Conservation (phyloP, 2,797 vertebrate species). For the Intellagama lesueurii region DNA sequence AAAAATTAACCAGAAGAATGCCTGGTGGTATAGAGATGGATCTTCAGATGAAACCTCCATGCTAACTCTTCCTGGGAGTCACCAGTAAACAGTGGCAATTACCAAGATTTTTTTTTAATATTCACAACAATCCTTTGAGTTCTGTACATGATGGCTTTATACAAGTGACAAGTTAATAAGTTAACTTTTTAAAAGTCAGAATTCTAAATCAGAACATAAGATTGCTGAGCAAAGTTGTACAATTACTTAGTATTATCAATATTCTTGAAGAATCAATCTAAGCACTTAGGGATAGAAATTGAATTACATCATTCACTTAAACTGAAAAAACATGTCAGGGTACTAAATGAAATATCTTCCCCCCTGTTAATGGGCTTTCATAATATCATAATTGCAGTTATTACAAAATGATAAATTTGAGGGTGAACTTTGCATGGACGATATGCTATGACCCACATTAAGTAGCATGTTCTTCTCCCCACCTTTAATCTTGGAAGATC, state of each 20-base stretch:
- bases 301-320: background rate
- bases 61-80: background rate
- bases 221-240: background rate
- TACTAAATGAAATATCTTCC: constrained; percentile 28
- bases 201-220: background rate
- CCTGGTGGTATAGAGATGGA: too few relatives aligned
- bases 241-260: background rate
- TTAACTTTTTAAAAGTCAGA: background rate
- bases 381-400: constrained; percentile 26
- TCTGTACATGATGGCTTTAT: background rate
- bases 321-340: background rate
- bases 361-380: background rate
- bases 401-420: constrained; percentile 7
- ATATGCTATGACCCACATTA: constrained; percentile 41
- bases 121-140: background rate
- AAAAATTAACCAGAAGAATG: too few relatives aligned
- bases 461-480: constrained; percentile 1
- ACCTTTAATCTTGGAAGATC: constrained; percentile 61
- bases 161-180: background rate
- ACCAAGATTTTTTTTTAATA: background rate
- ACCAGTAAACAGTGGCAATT: background rate
- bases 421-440: constrained; percentile 8
- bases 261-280: background rate
- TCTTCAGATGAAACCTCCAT: background rate
- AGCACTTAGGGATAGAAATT: constrained; percentile 12